These are phyloP conservation scores for Hiodon alosoides DNA, from an alignment of 2,113 vertebrate genomes.

Conservation along the genomic window DNA sequence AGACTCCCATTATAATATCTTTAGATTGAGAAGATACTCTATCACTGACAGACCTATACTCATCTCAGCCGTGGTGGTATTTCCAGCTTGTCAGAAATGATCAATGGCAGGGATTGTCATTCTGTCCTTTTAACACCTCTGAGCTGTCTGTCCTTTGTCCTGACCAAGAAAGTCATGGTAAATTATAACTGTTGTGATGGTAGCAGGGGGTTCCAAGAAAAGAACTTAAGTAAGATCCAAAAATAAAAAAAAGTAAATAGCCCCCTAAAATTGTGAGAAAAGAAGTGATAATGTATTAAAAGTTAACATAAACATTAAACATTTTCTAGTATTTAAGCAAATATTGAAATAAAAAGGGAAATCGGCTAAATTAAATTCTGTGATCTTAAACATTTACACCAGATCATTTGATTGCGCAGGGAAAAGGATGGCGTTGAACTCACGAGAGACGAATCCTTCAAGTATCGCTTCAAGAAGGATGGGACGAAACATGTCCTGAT, in stretches of 20 bases:
- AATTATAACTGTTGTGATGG: slow-evolving; percentile 8
- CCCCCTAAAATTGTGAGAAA: neutral
- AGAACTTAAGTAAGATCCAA: slow-evolving; percentile 13
- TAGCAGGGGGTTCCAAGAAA: neutral
- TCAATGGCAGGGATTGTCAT: slow-evolving; percentile 48
- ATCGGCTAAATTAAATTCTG: too few species aligned
- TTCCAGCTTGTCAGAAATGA: slow-evolving; percentile 40
- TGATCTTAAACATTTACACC: neutral
- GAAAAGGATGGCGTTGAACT: slow-evolving; percentile 90
- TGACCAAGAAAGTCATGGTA: slow-evolving; percentile 36
- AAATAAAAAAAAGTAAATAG: neutral
- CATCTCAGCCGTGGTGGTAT: neutral
- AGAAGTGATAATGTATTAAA: neutral
- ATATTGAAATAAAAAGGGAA: too few species aligned
- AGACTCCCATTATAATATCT: too few species aligned
- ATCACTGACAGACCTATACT: slow-evolving; percentile 14
- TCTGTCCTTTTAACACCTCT: slow-evolving; percentile 38
- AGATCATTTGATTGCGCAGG: slow-evolving; percentile 59
- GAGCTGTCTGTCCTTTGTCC: slow-evolving; percentile 43
- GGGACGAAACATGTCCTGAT: slow-evolving; percentile 84
- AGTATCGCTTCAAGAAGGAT: slow-evolving; percentile 97
- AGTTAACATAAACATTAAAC: neutral
- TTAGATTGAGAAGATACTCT: too few species aligned
- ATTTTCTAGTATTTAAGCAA: too few species aligned
- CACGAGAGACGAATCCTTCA: slow-evolving; percentile 91